A percentile compares a stretch with the other conserved stretches of the same genome.
Conservation (phyloP, 2,797 vertebrate genomes). For the Sebastes diploproa region DNA sequence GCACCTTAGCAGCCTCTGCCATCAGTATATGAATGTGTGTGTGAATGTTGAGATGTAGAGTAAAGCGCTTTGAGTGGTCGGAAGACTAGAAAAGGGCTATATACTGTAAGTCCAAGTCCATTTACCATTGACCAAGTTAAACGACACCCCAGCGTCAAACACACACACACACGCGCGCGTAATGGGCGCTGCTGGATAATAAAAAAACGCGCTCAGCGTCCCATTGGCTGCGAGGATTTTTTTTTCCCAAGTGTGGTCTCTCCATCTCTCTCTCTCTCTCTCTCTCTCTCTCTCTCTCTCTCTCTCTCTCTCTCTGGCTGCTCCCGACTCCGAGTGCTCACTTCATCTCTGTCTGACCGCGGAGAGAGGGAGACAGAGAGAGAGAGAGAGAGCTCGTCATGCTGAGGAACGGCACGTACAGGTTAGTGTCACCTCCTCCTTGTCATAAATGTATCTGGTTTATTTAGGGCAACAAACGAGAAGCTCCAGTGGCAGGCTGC, state of each 20-base stretch:
- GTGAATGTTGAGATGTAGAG: no score
- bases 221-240: conserved; percentile 77
- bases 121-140: conserved; percentile 76
- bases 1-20: no score
- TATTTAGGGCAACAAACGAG: neutral
- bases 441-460: neutral
- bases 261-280: conserved; percentile 57
- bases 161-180: neutral
- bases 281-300: conserved; percentile 61
- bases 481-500: conserved; percentile 3
- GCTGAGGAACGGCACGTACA: conserved; percentile 77
- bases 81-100: no score
- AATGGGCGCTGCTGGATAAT: conserved; percentile 23
- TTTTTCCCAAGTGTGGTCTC: conserved; percentile 62
- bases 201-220: conserved; percentile 68
- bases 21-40: no score
- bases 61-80: no score
- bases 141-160: conserved; percentile 56
- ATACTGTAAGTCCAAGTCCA: no score
- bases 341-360: conserved; percentile 65
- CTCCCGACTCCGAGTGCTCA: conserved; percentile 69
- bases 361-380: conserved; percentile 4
- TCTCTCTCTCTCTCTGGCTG: conserved; percentile 64
- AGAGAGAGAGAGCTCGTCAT: conserved; percentile 64
- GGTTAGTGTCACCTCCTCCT: conserved; percentile 66